These are phyloP conservation scores for Xestobium rufovillosum DNA, from an alignment of 2,888 invertebrate species.

Conservation along the genomic window DNA sequence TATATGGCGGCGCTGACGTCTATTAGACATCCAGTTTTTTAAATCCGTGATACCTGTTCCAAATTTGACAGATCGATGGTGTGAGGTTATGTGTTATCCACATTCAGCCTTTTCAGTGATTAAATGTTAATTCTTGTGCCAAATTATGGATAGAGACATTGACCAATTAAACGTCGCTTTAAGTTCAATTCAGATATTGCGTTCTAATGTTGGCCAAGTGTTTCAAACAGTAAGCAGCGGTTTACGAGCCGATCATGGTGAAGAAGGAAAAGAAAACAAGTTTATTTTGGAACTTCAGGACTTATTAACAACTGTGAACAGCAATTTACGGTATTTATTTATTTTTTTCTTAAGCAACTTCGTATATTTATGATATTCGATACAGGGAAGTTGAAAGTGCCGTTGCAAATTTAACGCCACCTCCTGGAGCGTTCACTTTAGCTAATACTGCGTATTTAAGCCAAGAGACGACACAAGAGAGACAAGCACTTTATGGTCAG, in stretches of 20 bases:
- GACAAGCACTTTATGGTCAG: conserved; percentile 80
- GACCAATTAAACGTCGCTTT: conserved; percentile 69
- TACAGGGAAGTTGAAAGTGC: conserved; percentile 77
- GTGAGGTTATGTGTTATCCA: too few relatives aligned
- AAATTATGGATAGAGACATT: conserved; percentile 43
- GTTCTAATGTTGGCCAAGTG: conserved; percentile 77
- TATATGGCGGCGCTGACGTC: too few relatives aligned
- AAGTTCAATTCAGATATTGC: conserved; percentile 65
- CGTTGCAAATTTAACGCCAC: conserved; percentile 62
- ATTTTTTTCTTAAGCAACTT: conserved; percentile 6
- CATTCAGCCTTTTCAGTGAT: too few relatives aligned
- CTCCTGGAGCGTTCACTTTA: conserved; percentile 73
- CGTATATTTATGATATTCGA: neutral
- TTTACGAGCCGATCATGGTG: conserved; percentile 68
- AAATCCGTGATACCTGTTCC: too few relatives aligned
- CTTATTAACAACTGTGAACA: conserved; percentile 69
- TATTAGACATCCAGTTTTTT: conserved; percentile 7
- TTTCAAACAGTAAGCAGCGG: conserved; percentile 82
- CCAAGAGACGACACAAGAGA: conserved; percentile 86
- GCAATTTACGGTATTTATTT: conserved; percentile 58
- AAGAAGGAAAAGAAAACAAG: conserved; percentile 71
- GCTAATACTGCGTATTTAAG: conserved; percentile 81
- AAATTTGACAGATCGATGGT: too few relatives aligned
- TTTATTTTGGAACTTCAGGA: conserved; percentile 73
- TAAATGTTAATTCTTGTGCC: too few relatives aligned